Conservation (phyloP, 2,797 vertebrate species). For the Tenualosa ilisha region DNA sequence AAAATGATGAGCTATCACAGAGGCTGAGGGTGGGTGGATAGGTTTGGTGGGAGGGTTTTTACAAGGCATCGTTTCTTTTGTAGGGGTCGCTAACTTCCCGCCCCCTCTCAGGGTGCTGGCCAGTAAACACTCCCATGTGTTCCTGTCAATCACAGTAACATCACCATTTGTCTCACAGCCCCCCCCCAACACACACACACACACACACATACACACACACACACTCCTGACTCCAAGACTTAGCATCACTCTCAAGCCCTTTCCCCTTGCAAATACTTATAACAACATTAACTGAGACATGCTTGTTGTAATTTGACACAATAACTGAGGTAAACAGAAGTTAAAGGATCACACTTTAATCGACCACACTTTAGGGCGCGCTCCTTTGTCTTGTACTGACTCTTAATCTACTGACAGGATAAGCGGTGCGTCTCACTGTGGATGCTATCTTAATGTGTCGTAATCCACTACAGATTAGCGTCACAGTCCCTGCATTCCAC, state of each 20-base stretch:
- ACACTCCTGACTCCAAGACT: background rate
- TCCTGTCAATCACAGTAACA: conserved; percentile 52
- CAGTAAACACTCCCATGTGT: conserved; percentile 50
- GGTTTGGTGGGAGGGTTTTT: conserved; percentile 4
- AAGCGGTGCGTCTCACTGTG: background rate
- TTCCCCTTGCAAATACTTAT: background rate
- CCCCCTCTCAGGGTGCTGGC: conserved; percentile 34
- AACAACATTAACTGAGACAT: conserved; percentile 8
- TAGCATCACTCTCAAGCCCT: background rate
- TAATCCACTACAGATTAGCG: conserved; percentile 16
- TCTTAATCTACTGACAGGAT: background rate
- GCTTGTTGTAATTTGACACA: background rate
- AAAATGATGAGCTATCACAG: conserved; percentile 18
- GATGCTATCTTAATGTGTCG: conserved; percentile 19
- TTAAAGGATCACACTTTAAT: background rate
- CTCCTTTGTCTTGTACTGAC: background rate
- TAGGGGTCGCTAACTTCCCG: conserved; percentile 36
- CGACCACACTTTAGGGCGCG: background rate
- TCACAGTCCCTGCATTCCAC: conserved; percentile 9
- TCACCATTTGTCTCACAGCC: conserved; percentile 29
- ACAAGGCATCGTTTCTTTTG: conserved; percentile 33
- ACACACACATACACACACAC: too few relatives aligned
- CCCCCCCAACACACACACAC: background rate
- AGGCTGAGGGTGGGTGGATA: background rate
- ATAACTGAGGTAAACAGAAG: background rate